Evolutionary conservation across 2,797 vertebrate genomes (phyloP), one percentile per base, ranked within the genome.

Genomic region (Syncerus caffer): DNA sequence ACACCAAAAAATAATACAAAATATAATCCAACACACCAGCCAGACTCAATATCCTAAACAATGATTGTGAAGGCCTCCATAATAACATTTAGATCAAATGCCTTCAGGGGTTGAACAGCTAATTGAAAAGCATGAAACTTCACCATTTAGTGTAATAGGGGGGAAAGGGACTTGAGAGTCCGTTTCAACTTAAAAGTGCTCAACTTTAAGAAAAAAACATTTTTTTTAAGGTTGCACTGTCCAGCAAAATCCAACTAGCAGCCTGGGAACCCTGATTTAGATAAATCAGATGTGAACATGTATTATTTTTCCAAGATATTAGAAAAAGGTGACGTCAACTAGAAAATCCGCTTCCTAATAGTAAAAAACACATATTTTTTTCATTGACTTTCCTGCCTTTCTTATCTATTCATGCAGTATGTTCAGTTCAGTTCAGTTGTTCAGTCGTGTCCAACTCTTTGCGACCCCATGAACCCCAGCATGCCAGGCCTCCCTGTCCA

Each of bases 181-280:
- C 21, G 85, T 92, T 97, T 95, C 93, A 76, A 90, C 34, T 83
- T 93, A 78, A 94, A 95, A 12, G 17, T 29, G 27, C 7, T 91
- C 27, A 94, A 89, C 27, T 92, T 90, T 9, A 85, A 64, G n/a
- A 21, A 34, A 67, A 67, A 47, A 92, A 88, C 85, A n/a, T 45
- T 90, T 74, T 58, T 67, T 67, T 67, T 10, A 60, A 80, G 34
- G 7, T 80, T 87, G 8, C 31, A 78, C 14, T 93, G 51, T 13
- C 23, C 0, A 86, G 53, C 38, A 45, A 64, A 82, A 89, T 31
- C 45, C 67, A 76, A 89, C 45, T 31, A 50, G 78, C 17, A 90
- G 29, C 57, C 55, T 85, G 34, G n/a, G 25, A 86, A 38, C 29
- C 31, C 53, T 93, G 38, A 42, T 71, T 58, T 55, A 84, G 38